Evolutionary conservation across 92 coral and sea anemone genomes (phyloP).

Genomic region (Virgularia gustaviana): DNA sequence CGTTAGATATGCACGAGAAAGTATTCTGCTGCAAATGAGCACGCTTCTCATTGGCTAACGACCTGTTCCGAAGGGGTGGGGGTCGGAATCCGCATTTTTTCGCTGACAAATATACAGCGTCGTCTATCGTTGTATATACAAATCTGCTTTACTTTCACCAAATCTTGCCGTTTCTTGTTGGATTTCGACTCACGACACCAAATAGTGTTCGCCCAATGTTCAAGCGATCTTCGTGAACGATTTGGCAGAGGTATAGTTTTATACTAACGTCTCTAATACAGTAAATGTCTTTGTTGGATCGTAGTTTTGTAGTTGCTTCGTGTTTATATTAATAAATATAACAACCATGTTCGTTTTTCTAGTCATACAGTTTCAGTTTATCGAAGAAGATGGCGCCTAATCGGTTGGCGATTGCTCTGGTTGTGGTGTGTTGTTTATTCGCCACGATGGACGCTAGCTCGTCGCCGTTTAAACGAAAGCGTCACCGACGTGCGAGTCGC

Average conservation of each 20-base stretch:
- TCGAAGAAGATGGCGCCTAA: neutral
- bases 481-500: neutral
- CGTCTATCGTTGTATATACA: neutral
- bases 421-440: constrained; percentile 7
- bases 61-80: constrained; percentile 25
- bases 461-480: neutral
- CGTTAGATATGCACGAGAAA: too few relatives aligned
- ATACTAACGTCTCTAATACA: neutral
- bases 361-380: constrained; percentile 11
- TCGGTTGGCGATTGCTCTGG: constrained; percentile 3
- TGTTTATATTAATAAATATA: neutral
- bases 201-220: too few relatives aligned
- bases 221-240: neutral
- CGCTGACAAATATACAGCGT: constrained; percentile 22
- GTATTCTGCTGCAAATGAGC: too few relatives aligned
- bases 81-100: constrained; percentile 16
- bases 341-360: neutral
- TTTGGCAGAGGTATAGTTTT: neutral
- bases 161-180: neutral
- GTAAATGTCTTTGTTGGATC: neutral
- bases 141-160: neutral
- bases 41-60: constrained; percentile 21
- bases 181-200: neutral
- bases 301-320: neutral
- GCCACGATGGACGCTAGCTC: neutral